Base-by-base conservation (phyloP, 2,113 vertebrate species). In the Tetrax tetrax region DNA sequence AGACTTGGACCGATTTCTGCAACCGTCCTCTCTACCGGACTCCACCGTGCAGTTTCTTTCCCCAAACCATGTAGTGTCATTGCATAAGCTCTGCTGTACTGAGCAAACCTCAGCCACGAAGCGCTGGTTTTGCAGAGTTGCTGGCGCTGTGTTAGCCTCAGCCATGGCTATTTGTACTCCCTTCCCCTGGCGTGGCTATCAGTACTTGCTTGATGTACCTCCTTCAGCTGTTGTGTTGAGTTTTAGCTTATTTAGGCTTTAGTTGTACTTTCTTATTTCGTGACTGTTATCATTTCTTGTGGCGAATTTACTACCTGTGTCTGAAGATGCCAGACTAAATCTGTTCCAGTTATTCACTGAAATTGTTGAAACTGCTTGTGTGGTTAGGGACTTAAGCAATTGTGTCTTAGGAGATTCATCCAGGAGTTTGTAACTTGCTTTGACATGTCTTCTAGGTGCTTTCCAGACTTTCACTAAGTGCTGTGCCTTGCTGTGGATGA, bases 361-460 rank as follows among this genome's bases (percentile, higher is more conserved):
- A 90, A 41, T 76, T 28, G 16, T 76, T 92, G 71, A 86, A 68
- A 81, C 56, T 87, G 51, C 56, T 92, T 71, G 57, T 47, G 64
- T 51, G 57, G 89, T 90, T 92, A 93, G 50, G 38, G 83, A 45
- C 24, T 94, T 89, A 68, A 0, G 9, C 2, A 24, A 43, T 11
- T 56, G 47, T 15, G 56, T 90, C 27, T 90, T 78, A 51, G 71
- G 37, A 88, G 60, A 78, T 83, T 86, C 19, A 88, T 64, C 17
- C 71, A 66, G 33, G 38, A 89, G 80, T 69, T 85, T 74, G 68
- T 94, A 78, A 92, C 88, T 78, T 89, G 79, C 83, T 91, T 89
- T 93, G 86, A 65, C 86, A 43, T 4, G 5, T 93, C 92, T 88
- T 87, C 77, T 84, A 84, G 90, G 92, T 92, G 83, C 65, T 95